Conservation (phyloP, 2,797 vertebrate species). For the Hydrophis major region DNA sequence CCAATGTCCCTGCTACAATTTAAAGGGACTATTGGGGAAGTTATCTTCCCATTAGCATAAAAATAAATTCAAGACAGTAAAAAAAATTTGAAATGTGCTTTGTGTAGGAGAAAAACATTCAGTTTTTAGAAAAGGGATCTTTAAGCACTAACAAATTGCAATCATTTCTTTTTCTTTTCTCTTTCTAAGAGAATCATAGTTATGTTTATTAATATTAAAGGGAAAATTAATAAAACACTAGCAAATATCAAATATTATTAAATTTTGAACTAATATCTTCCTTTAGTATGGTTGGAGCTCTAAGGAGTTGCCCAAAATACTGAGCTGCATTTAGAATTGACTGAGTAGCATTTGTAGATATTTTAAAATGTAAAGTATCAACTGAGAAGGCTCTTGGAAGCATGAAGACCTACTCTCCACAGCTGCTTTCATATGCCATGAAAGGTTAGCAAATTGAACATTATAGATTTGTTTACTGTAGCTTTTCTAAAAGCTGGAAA, state of each 20-base stretch:
- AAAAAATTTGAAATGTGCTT: neutral
- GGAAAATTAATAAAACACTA: neutral
- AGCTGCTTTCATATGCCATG: neutral
- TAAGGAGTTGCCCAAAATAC: neutral
- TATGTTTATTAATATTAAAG: neutral
- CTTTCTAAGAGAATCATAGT: neutral
- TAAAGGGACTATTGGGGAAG: neutral
- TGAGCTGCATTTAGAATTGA: neutral
- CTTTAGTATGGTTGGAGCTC: neutral
- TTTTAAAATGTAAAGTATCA: neutral
- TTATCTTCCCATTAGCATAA: neutral
- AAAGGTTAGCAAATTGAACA: neutral
- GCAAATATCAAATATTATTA: neutral
- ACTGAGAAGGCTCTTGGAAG: neutral
- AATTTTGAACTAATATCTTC: neutral
- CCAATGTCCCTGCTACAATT: conserved; percentile 18
- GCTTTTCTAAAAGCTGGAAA: neutral
- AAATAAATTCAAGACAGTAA: neutral
- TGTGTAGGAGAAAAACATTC: neutral
- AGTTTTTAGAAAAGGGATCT: neutral
- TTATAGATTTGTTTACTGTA: neutral
- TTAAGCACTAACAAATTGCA: neutral
- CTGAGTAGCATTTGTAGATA: neutral
- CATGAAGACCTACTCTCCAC: neutral
- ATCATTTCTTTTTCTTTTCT: neutral